Conservation (phyloP, 2,113 vertebrate species). For the Daboia siamensis region DNA sequence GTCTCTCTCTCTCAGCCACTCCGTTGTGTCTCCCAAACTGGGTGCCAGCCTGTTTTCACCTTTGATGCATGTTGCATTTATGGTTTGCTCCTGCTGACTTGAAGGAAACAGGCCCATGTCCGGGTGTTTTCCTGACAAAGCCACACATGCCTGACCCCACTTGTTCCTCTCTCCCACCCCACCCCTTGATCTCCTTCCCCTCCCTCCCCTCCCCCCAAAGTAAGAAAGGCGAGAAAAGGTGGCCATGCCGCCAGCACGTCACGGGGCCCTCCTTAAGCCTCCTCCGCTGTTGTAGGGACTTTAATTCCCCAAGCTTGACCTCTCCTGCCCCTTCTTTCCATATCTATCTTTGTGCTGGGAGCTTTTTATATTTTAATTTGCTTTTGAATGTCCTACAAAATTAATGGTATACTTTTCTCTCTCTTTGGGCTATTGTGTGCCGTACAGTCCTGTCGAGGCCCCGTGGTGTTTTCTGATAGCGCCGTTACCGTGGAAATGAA, state of each 20-base stretch:
- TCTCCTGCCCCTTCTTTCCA: conserved; percentile 36
- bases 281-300: conserved; percentile 46
- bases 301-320: conserved; percentile 51
- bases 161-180: neutral
- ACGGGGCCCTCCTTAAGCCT: conserved; percentile 25
- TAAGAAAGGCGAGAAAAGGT: neutral
- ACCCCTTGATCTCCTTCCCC: too few relatives aligned
- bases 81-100: conserved; percentile 13
- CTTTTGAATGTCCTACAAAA: conserved; percentile 67
- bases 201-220: neutral
- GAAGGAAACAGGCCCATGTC: neutral
- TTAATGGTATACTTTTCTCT: conserved; percentile 50
- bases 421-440: conserved; percentile 59
- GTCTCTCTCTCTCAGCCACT: neutral
- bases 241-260: neutral
- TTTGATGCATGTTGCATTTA: fast-evolving
- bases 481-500: conserved; percentile 80
- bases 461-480: conserved; percentile 56
- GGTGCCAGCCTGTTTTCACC: neutral
- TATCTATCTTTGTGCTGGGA: conserved; percentile 60
- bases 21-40: neutral
- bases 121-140: neutral
- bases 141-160: neutral
- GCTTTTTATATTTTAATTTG: conserved; percentile 75
- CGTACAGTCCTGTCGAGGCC: conserved; percentile 67